Evolutionary conservation across 2,888 invertebrate genomes (phyloP).

Genomic region (Ormyrus rosae): DNA sequence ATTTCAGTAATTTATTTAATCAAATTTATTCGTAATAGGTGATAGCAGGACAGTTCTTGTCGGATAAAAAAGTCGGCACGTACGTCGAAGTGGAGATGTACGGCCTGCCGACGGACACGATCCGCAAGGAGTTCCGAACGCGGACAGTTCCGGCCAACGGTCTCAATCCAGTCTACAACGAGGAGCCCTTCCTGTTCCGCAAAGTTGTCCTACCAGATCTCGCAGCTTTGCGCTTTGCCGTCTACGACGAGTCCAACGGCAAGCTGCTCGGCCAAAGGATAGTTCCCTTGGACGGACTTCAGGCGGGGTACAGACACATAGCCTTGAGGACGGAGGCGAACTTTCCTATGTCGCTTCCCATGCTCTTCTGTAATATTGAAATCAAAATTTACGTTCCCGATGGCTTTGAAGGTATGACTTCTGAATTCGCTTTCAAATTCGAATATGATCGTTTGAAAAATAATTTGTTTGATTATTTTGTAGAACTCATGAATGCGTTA

Average conservation of each 20-base stretch:
- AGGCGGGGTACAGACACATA: slow-evolving; percentile 98
- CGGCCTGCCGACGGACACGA: slow-evolving; percentile 97
- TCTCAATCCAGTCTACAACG: slow-evolving; percentile 99
- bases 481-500: slow-evolving; percentile 97
- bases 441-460: slow-evolving; percentile 11
- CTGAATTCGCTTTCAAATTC: background rate
- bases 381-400: slow-evolving; percentile 99
- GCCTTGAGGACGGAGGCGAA: slow-evolving; percentile 98
- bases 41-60: slow-evolving; percentile 99
- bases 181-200: slow-evolving; percentile 97
- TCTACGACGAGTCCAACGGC: slow-evolving; percentile 96
- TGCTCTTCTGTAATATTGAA: slow-evolving; percentile 99
- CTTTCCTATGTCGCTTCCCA: slow-evolving; percentile 98
- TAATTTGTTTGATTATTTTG: slow-evolving; percentile 27
- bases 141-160: slow-evolving; percentile 98
- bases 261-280: slow-evolving; percentile 98
- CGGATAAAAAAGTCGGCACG: slow-evolving; percentile 98
- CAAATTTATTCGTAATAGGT: slow-evolving; percentile 78
- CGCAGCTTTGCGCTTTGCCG: slow-evolving; percentile 97
- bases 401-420: slow-evolving; percentile 91
- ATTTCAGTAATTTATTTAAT: no score
- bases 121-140: slow-evolving; percentile 97
- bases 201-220: slow-evolving; percentile 99
- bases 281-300: slow-evolving; percentile 96
- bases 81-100: slow-evolving; percentile 99